These are phyloP conservation scores for Struthio camelus DNA, from an alignment of 2,113 vertebrate species.

Conservation along the genomic window DNA sequence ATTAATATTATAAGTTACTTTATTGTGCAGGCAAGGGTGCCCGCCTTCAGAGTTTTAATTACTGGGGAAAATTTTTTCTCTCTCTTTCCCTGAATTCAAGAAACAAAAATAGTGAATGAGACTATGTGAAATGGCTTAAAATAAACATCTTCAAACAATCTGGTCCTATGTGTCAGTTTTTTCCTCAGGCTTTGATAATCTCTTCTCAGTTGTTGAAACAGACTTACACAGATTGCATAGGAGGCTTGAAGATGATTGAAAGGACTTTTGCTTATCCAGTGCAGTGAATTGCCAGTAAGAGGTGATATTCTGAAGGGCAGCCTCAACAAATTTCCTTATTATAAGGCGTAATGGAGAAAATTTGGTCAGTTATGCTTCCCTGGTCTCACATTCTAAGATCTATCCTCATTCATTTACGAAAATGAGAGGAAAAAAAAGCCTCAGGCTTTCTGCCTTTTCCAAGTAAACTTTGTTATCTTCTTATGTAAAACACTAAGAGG, in stretches of 20 bases:
- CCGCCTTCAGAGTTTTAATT: conserved; percentile 48
- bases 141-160: conserved; percentile 63
- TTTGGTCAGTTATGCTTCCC: background rate
- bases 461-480: conserved; percentile 50
- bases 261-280: background rate
- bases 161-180: conserved; percentile 42
- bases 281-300: conserved; percentile 12
- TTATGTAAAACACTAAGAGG: conserved; percentile 43
- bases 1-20: conserved; percentile 3
- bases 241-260: conserved; percentile 17
- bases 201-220: conserved; percentile 31
- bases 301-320: conserved; percentile 21
- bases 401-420: conserved; percentile 25
- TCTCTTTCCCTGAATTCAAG: background rate
- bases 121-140: conserved; percentile 48
- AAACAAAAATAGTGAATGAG: conserved; percentile 38
- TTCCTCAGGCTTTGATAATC: conserved; percentile 49
- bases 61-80: background rate
- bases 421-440: conserved; percentile 37
- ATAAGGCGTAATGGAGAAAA: background rate
- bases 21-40: background rate
- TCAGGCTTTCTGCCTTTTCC: background rate
- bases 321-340: background rate
- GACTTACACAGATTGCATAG: conserved; percentile 23
- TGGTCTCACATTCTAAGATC: background rate